Evolutionary conservation across 2,888 invertebrate species (phyloP), one percentile per base, ranked within the genome.

Genomic region (Limnephilus auricula): DNA sequence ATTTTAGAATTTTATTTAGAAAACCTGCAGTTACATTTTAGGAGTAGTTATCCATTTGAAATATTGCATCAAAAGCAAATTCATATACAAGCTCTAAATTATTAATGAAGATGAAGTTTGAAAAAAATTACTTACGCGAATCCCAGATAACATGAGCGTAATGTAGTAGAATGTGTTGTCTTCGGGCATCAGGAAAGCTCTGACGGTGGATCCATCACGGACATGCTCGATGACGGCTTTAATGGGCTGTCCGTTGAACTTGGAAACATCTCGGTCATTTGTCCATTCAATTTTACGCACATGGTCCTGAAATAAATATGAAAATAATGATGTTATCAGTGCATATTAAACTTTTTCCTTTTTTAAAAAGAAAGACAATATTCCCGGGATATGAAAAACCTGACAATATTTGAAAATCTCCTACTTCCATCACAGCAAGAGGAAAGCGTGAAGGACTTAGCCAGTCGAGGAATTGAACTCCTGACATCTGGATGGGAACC

Each of bases 211-310:
- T 0, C 99, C 99, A 95, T 99, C 99, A 91, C 99, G 97, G 0
- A 99, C 99, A 96, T 99, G 99, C 94, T 99, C 99, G 93, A 99
- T 98, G 91, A 99, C 97, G 85, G 99, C 99, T 95, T 97, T 98
- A 9, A 99, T 96, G 0, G 98, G 99, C 94, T 99, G 98, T 79
- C 98, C 97, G 93, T 97, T 97, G 93, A 97, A 97, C 94, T 98
- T 98, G 94, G 99, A 99, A 5, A 99, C 98, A 0, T 95, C 95
- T 93, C 98, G 98, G 25, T 99, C 99, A 83, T 99, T 96, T 3
- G 96, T 96, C 98, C 99, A 99, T 94, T 98, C 98, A 93, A 99
- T 97, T 93, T 98, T 97, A 37, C 99, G 97, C 0, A 99, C 96
- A 94, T 98, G 98, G 82, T 97, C 97, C 95, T 97, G 94, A 34